A percentile compares a stretch with the other conserved stretches of the same genome.
These are phyloP conservation scores for Malurus alboscapulatus DNA, from an alignment of 2,113 vertebrate species.

Conservation along the genomic window DNA sequence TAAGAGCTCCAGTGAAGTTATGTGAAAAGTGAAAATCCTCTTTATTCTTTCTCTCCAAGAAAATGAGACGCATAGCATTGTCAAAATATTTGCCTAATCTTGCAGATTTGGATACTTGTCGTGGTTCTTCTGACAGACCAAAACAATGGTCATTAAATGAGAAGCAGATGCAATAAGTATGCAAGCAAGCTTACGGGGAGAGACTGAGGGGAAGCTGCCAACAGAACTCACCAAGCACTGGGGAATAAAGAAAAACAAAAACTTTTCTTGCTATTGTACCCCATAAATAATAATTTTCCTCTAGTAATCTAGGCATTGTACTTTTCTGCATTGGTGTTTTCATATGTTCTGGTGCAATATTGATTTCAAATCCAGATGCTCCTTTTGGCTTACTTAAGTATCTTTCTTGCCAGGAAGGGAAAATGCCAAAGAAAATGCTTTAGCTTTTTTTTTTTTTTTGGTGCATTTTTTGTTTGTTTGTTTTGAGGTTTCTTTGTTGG, in stretches of 20 bases:
- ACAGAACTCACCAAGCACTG: constrained; percentile 61
- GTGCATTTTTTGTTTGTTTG: neutral
- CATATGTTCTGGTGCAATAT: constrained; percentile 49
- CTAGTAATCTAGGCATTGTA: constrained; percentile 61
- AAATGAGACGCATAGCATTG: constrained; percentile 61
- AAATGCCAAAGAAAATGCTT: constrained; percentile 46
- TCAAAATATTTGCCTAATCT: constrained; percentile 82
- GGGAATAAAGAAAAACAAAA: constrained; percentile 65
- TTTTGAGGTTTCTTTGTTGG: neutral
- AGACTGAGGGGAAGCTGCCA: constrained; percentile 59
- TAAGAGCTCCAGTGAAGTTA: constrained; percentile 58
- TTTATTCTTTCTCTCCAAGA: constrained; percentile 57
- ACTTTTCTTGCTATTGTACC: constrained; percentile 58
- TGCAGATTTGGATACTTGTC: constrained; percentile 69
- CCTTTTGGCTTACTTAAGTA: constrained; percentile 59
- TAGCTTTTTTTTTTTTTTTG: neutral
- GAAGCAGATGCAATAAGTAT: constrained; percentile 73
- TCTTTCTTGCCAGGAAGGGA: constrained; percentile 38
- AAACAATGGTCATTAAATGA: constrained; percentile 80
- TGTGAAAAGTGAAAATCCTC: constrained; percentile 59
- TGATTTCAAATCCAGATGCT: constrained; percentile 60
- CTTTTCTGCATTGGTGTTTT: constrained; percentile 64
- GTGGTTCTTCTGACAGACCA: constrained; percentile 70
- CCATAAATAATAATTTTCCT: constrained; percentile 65
- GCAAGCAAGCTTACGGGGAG: constrained; percentile 48